Base-by-base conservation (phyloP, 2,113 vertebrate species). In the Pterocles gutturalis region DNA sequence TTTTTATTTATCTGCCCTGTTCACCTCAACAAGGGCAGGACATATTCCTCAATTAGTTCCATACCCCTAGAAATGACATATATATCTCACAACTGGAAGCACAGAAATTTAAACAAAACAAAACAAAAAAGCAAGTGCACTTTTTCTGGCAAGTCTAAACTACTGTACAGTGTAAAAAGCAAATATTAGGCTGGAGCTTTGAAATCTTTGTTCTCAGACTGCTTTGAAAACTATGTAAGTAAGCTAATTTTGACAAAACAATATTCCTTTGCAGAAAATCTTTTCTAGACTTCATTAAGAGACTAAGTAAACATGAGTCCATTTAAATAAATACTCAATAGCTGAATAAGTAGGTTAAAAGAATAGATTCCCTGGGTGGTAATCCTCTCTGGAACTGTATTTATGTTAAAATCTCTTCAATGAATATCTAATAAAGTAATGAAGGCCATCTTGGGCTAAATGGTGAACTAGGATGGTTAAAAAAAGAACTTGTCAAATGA, bases 31-130 rank as follows among this genome's bases (percentile, higher is more conserved):
- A 98, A 98, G 98, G 95, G 97, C 98, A 94, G 97, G 98, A 98
- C 98, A 98, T 98, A 98, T 98, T 96, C 97, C 96, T 98, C 98
- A 99, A 99, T 98, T 98, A 99, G 98, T 98, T 98, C 98, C 98
- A 98, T 98, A 98, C 98, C 97, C 95, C 97, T 96, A 77, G 96
- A 97, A 98, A 98, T 98, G 98, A 98, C 98, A 98, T 92, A 97
- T 97, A 97, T 98, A 97, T 98, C 96, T 98, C 80, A 87, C 97
- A 98, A 97, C 97, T 89, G 85, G 97, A 96, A 97, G 97, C 95
- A 98, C 96, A 98, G 97, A 97, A 96, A 95, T 95, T 96, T 91
- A 93, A 94, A 96, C 79, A 95, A 88, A 97, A 89, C 89, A 87
- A 91, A 89, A 83, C 67, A 79, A 90, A 91, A 95, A 92, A 95